These are phyloP conservation scores for Leptopilina clavipes DNA, from an alignment of 1,140 invertebrate genomes.

Conservation along the genomic window DNA sequence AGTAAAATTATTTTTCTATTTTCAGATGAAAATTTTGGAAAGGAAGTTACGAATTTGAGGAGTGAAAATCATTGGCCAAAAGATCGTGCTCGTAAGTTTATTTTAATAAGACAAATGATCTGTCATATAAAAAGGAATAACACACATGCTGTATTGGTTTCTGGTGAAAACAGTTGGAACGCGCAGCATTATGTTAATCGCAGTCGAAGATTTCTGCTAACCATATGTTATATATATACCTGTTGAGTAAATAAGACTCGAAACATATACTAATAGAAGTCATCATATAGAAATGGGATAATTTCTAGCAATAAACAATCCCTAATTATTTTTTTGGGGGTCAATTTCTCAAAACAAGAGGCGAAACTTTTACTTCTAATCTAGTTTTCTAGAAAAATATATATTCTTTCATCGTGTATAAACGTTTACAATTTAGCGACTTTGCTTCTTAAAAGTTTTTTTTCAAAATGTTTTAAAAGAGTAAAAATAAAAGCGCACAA, in stretches of 20 bases:
- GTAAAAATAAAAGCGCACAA: too few species aligned
- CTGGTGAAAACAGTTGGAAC: conserved; percentile 61
- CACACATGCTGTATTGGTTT: conserved; percentile 21
- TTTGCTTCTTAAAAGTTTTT: too few species aligned
- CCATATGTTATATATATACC: conserved; percentile 61
- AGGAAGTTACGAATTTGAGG: conserved; percentile 22
- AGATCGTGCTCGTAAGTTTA: background rate
- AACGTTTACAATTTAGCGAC: too few species aligned
- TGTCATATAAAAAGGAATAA: background rate
- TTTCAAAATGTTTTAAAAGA: too few species aligned
- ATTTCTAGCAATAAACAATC: conserved; percentile 23
- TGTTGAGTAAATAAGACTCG: conserved; percentile 16
- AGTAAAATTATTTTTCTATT: conserved; percentile 6
- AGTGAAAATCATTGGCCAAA: background rate
- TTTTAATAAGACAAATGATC: conserved; percentile 22
- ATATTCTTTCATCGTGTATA: too few species aligned
- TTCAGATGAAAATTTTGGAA: too few species aligned
- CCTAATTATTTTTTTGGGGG: conserved; percentile 26
- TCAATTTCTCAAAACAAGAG: background rate
- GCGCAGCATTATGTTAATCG: conserved; percentile 63
- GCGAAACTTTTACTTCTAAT: too few species aligned
- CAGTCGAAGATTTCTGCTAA: conserved; percentile 59
- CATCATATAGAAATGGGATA: conserved; percentile 25
- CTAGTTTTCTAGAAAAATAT: too few species aligned
- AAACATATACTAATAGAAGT: conserved; percentile 7